These are phyloP conservation scores for Apotomis capreana DNA, from an alignment of 2,888 invertebrate genomes.

Conservation along the genomic window DNA sequence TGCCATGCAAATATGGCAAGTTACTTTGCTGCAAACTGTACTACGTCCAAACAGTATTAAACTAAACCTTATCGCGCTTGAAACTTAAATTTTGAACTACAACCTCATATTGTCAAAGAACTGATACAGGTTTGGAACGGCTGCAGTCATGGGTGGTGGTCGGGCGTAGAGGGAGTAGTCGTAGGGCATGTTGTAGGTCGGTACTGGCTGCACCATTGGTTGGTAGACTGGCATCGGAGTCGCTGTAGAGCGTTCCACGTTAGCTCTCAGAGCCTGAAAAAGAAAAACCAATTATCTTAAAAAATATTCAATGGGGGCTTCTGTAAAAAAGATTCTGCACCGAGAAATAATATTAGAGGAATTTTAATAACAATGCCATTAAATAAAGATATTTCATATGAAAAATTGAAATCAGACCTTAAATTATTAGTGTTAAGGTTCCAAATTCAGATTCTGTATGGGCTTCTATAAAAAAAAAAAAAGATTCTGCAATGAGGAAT, in stretches of 20 bases:
- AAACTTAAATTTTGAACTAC: constrained; percentile 14
- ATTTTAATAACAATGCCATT: no score
- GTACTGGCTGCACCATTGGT: constrained; percentile 54
- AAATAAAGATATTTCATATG: no score
- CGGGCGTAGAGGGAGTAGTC: constrained; percentile 60
- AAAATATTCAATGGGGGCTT: background rate
- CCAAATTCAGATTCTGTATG: no score
- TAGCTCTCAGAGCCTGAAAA: constrained; percentile 62
- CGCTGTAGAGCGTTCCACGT: constrained; percentile 56
- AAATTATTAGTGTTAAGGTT: no score
- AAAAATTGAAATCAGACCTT: no score
- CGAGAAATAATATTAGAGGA: no score
- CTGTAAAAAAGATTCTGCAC: no score
- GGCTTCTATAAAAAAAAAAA: no score
- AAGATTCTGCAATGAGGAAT: no score
- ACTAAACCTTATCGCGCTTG: constrained; percentile 6
- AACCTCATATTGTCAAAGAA: constrained; percentile 49
- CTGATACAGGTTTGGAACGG: constrained; percentile 59
- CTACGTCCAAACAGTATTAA: background rate
- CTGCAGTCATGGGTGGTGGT: constrained; percentile 48
- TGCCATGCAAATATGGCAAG: no score
- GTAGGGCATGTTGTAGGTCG: constrained; percentile 57
- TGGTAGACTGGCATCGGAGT: constrained; percentile 56
- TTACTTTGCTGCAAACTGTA: background rate
- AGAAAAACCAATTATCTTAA: background rate